These are phyloP conservation scores for Cyanistes caeruleus DNA, from an alignment of 2,113 vertebrate genomes.

Conservation along the genomic window DNA sequence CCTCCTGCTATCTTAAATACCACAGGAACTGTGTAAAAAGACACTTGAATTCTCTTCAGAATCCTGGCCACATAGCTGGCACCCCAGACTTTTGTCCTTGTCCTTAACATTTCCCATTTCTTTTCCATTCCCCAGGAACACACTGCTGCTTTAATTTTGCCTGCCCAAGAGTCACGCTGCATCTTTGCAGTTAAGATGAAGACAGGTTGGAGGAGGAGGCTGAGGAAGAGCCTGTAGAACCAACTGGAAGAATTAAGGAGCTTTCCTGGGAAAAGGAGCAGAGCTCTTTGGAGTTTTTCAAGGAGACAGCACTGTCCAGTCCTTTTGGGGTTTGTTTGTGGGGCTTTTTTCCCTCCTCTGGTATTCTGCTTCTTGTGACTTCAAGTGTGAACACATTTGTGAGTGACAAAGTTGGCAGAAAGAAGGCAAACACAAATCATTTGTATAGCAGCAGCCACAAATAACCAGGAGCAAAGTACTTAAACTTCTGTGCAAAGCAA, in stretches of 20 bases:
- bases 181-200: not conserved
- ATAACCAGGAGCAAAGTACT: not conserved
- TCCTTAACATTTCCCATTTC: not conserved
- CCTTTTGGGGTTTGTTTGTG: not conserved
- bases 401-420: not conserved
- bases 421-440: not conserved
- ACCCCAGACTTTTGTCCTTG: not conserved
- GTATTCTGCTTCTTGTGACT: not conserved
- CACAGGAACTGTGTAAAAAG: not conserved
- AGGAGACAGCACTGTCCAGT: not conserved
- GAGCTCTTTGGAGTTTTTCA: not conserved
- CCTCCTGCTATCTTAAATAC: not conserved
- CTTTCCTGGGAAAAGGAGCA: not conserved
- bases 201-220: accelerated
- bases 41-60: not conserved
- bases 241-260: not conserved
- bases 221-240: not conserved
- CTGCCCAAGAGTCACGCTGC: not conserved
- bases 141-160: not conserved
- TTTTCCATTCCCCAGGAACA: not conserved
- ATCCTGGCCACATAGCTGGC: not conserved
- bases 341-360: not conserved
- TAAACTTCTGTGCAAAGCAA: not conserved
- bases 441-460: not conserved
- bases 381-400: not conserved